A percentile compares a stretch with the other conserved stretches of the same genome.
These are phyloP conservation scores for Pachycephala philippinensis DNA, from an alignment of 2,113 vertebrate genomes.

Conservation along the genomic window DNA sequence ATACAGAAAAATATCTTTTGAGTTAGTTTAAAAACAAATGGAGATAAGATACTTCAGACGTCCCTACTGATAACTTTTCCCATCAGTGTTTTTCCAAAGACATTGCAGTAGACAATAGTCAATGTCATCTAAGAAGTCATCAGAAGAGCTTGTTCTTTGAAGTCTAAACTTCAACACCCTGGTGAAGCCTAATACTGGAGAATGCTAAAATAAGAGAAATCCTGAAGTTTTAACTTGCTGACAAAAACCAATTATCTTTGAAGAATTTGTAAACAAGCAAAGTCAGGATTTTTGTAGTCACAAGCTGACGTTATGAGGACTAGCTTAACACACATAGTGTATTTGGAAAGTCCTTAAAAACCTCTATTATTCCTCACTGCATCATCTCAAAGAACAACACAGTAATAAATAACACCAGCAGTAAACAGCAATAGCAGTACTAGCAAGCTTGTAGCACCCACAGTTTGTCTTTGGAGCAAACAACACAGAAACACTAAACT, in stretches of 20 bases:
- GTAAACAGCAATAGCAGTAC: not conserved
- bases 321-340: not conserved
- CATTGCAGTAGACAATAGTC: not conserved
- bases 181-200: not conserved
- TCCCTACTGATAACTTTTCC: not conserved
- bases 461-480: not conserved
- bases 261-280: not conserved
- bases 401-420: not conserved
- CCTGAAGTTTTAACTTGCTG: not conserved
- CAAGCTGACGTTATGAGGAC: not conserved
- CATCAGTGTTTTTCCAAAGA: not conserved
- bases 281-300: not conserved
- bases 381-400: not conserved
- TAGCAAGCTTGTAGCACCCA: not conserved
- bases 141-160: not conserved
- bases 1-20: not conserved
- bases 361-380: not conserved
- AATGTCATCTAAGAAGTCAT: not conserved
- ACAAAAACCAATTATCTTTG: not conserved
- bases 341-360: not conserved
- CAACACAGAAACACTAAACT: not conserved
- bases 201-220: not conserved
- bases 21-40: not conserved
- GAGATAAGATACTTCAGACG: not conserved
- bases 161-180: not conserved